A percentile compares a stretch with the other conserved stretches of the same genome.
These are phyloP conservation scores for Cremastobaeus sp. DNA, from an alignment of 2,888 invertebrate species.

Conservation along the genomic window DNA sequence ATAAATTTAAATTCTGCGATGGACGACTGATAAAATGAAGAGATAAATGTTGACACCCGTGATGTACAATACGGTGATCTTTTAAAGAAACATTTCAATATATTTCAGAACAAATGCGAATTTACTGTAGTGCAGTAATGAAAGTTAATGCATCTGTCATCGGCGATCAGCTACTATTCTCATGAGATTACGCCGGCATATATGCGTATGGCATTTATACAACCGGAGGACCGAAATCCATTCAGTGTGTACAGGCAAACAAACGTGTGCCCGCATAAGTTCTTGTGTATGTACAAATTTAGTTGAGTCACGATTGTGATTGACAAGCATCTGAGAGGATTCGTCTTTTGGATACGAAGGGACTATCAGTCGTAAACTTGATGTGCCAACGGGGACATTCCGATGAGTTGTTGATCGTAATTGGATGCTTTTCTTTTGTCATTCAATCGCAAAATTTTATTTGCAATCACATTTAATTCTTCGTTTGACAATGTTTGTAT, in stretches of 20 bases:
- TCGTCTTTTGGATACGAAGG: constrained; percentile 40
- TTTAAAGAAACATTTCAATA: constrained; percentile 58
- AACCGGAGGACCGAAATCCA: constrained; percentile 46
- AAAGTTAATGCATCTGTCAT: constrained; percentile 59
- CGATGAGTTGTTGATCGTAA: constrained; percentile 49
- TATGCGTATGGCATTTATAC: constrained; percentile 58
- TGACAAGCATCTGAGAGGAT: constrained; percentile 58
- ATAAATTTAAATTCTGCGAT: constrained; percentile 42
- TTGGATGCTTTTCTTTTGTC: constrained; percentile 45
- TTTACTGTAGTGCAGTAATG: constrained; percentile 54
- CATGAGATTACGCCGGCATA: constrained; percentile 36
- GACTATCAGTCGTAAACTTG: constrained; percentile 21
- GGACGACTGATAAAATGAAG: constrained; percentile 41
- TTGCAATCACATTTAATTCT: no score
- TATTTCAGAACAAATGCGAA: constrained; percentile 57
- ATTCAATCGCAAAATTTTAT: constrained; percentile 11
- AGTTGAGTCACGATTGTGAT: constrained; percentile 55
- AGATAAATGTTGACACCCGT: constrained; percentile 52
- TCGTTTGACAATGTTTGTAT: no score
- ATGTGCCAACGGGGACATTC: constrained; percentile 42
- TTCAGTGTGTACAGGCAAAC: constrained; percentile 32
- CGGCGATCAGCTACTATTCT: constrained; percentile 56
- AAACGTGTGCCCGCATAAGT: constrained; percentile 36
- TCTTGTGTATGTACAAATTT: constrained; percentile 47
- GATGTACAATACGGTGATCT: constrained; percentile 49